Conservation (phyloP, 2,888 invertebrate genomes). For the Tinea trinotella region DNA sequence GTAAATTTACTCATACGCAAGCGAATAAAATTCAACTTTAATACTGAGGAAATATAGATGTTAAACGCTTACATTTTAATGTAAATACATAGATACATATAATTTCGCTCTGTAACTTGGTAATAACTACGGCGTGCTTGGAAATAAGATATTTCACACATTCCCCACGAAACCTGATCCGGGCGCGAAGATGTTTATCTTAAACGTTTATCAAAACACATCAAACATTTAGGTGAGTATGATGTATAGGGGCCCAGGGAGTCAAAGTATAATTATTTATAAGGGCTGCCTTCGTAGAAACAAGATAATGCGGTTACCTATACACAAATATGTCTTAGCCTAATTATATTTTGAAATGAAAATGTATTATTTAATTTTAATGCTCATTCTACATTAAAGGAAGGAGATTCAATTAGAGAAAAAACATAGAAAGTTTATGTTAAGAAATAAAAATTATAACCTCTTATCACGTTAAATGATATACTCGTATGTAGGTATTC, state of each 20-base stretch:
- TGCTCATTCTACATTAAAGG: too few species aligned
- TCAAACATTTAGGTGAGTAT: conserved; percentile 12
- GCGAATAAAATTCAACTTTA: neutral
- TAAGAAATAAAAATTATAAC: too few species aligned
- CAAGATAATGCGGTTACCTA: neutral
- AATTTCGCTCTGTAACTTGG: neutral
- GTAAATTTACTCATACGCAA: neutral
- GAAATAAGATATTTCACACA: conserved; percentile 13
- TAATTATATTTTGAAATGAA: neutral
- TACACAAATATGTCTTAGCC: neutral
- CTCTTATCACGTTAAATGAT: too few species aligned
- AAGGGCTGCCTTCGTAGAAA: neutral
- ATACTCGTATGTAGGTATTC: too few species aligned
- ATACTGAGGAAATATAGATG: neutral
- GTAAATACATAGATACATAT: too few species aligned
- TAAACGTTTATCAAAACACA: conserved; percentile 15
- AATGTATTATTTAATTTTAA: too few species aligned
- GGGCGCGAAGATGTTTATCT: conserved; percentile 8
- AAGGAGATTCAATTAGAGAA: too few species aligned
- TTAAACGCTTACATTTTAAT: too few species aligned
- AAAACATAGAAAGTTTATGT: too few species aligned
- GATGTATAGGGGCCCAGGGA: neutral
- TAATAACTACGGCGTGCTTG: conserved; percentile 8
- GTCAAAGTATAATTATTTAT: neutral
- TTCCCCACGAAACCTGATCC: neutral